A percentile compares a stretch with the other conserved stretches of the same genome.
Conservation (phyloP, 2,113 vertebrate genomes). For the Lutjanus erythropterus region DNA sequence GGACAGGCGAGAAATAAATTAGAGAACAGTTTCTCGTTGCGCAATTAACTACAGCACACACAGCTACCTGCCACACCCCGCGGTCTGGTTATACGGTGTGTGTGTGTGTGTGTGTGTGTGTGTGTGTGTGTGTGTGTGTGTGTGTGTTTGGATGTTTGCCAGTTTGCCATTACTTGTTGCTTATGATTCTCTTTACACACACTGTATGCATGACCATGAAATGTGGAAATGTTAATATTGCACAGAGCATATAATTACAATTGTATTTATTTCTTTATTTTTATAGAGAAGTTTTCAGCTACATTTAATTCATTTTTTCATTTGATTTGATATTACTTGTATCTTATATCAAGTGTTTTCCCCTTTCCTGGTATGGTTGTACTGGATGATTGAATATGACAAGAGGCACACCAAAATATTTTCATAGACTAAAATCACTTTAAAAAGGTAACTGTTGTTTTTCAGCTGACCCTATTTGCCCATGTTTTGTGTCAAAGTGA, state of each 20-base stretch:
- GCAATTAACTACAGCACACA: conserved; percentile 75
- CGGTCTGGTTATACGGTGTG: conserved; percentile 41
- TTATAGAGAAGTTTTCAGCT: conserved; percentile 42
- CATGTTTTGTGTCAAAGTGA: too few species aligned
- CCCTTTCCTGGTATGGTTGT: not conserved
- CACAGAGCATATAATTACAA: conserved; percentile 64
- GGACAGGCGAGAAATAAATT: conserved; percentile 77
- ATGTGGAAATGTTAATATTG: conserved; percentile 64
- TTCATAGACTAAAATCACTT: not conserved
- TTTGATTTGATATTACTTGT: conserved; percentile 30
- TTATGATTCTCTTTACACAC: conserved; percentile 46
- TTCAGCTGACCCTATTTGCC: too few species aligned
- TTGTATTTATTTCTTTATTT: conserved; percentile 59
- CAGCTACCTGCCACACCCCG: conserved; percentile 69
- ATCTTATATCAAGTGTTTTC: conserved; percentile 16
- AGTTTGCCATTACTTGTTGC: conserved; percentile 69
- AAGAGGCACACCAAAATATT: not conserved
- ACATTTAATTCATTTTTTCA: conserved; percentile 36
- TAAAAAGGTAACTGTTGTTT: too few species aligned
- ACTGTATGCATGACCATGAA: conserved; percentile 54
- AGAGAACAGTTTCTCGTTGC: conserved; percentile 68
- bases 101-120: conserved; percentile 37
- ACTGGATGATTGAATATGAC: not conserved
- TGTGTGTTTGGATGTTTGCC: conserved; percentile 29
- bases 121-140: conserved; percentile 3